Base-by-base conservation (phyloP, 1,140 invertebrate species). In the Aphelenchoides avenae region DNA sequence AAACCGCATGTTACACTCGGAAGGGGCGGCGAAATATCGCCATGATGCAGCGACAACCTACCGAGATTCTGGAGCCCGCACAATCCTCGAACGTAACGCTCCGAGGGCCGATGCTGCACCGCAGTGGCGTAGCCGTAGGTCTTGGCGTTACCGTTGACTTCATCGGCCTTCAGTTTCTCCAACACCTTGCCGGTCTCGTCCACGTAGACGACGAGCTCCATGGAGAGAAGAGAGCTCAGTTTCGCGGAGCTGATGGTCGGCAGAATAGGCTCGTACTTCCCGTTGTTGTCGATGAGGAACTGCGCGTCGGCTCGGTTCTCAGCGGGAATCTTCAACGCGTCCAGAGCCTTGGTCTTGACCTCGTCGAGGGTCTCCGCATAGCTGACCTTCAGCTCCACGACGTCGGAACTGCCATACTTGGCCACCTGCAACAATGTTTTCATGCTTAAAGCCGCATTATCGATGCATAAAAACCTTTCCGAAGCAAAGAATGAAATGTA, bases 41-140 rank as follows among this genome's bases (percentile, higher is more conserved):
- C n/a, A n/a, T n/a, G n/a, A n/a, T n/a, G n/a, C n/a, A n/a, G n/a
- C n/a, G n/a, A n/a, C n/a, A n/a, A n/a, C n/a, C n/a, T n/a, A n/a
- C n/a, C n/a, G 26, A 85, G 71, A 70, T 85, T 85, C 15, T 74
- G 71, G 7, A 73, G 62, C 5, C 70, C 70, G 30, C 70, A 72
- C 3, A 70, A 30, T 5, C 70, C 70, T 1, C 42, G 57, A 7
- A 7, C 26, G 7, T 7, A 41, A 22, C 7, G 7, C 4, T n/a
- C 4, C 24, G 34, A 46, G 34, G 5, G 26, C 29, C 29, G 3
- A 24, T 43, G 15, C 13, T 46, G 34, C 43, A 46, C 34, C 15
- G 27, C 34, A 11, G 43, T n/a, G 5, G 15, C 15, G 43, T 46
- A 46, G n/a, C 15, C n/a, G 34, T 46, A 46, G n/a, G 26, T 13